These are phyloP conservation scores for Schizopygopsis malacanthus DNA, from an alignment of 2,797 vertebrate genomes.

Conservation along the genomic window DNA sequence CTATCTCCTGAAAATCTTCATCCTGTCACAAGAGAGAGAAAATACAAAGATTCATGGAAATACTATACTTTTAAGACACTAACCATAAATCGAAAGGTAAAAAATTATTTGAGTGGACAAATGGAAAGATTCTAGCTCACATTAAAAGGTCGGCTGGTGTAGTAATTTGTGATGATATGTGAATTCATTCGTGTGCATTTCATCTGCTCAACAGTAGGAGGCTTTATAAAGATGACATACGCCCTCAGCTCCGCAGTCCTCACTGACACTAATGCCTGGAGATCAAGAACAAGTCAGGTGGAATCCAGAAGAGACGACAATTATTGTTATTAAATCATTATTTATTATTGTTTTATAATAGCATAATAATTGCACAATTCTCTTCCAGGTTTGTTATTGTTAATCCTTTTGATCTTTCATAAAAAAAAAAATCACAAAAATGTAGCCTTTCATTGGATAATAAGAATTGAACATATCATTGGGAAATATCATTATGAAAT, in stretches of 20 bases:
- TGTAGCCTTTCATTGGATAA: too few species aligned
- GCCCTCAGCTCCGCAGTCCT: conserved; percentile 89
- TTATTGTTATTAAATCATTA: not conserved
- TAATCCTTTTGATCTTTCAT: too few species aligned
- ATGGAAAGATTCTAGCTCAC: conserved; percentile 70
- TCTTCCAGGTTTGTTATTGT: not conserved
- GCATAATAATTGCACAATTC: not conserved
- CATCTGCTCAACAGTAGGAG: conserved; percentile 83
- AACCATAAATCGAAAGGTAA: not conserved
- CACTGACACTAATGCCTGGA: conserved; percentile 85
- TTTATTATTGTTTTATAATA: not conserved
- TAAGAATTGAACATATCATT: too few species aligned
- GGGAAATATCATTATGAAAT: too few species aligned
- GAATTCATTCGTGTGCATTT: conserved; percentile 85
- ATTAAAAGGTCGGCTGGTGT: conserved; percentile 88
- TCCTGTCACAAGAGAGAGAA: conserved; percentile 75
- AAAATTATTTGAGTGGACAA: not conserved
- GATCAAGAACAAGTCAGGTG: not conserved
- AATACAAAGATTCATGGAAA: not conserved
- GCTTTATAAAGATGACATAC: conserved; percentile 93
- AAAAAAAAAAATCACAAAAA: too few species aligned
- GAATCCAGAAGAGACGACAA: not conserved
- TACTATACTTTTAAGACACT: not conserved
- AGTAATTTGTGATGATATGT: conserved; percentile 88
- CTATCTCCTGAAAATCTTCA: conserved; percentile 93